phyloP scores from a whole-genome alignment of 2,888 invertebrate species.

The Drosophila recens region DNA sequence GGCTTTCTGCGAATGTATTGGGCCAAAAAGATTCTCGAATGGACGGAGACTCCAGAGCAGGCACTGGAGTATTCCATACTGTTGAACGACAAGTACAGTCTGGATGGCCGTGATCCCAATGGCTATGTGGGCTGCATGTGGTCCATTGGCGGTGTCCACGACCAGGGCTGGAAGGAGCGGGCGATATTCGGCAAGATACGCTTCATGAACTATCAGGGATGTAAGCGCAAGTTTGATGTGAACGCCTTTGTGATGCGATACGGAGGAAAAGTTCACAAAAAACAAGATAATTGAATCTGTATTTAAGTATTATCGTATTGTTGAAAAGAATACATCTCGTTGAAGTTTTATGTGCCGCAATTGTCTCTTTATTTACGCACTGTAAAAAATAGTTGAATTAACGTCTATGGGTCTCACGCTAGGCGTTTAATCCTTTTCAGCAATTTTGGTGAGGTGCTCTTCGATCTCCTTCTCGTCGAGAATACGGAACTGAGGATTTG shows the following conservation, averaged over 20 bases:
- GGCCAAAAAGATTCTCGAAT: conserved; percentile 97
- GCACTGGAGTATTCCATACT: conserved; percentile 92
- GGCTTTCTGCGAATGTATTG: conserved; percentile 97
- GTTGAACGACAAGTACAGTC: conserved; percentile 94
- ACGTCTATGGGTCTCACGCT: conserved; percentile 41
- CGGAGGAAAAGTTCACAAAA: conserved; percentile 87
- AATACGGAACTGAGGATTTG: conserved; percentile 89
- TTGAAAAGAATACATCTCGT: not conserved
- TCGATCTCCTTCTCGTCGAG: conserved; percentile 95
- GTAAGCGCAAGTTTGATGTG: conserved; percentile 94
- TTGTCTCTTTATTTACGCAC: conserved; percentile 10
- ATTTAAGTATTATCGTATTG: not conserved
- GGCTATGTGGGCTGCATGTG: conserved; percentile 98
- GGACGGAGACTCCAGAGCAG: conserved; percentile 92
- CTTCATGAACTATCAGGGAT: conserved; percentile 96
- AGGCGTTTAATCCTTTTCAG: conserved; percentile 93
- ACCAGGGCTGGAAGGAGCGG: conserved; percentile 95
- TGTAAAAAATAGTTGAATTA: conserved; percentile 56
- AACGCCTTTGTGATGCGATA: conserved; percentile 89
- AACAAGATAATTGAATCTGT: conserved; percentile 12
- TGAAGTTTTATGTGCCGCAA: conserved; percentile 2
- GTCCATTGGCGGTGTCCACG: conserved; percentile 96
- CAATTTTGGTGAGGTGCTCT: conserved; percentile 94
- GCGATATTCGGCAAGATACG: conserved; percentile 95
- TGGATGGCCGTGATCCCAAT: conserved; percentile 95